Evolutionary conservation across 1,140 invertebrate species (phyloP), one percentile per base, ranked within the genome.

Genomic region (Theocolax elegans): DNA sequence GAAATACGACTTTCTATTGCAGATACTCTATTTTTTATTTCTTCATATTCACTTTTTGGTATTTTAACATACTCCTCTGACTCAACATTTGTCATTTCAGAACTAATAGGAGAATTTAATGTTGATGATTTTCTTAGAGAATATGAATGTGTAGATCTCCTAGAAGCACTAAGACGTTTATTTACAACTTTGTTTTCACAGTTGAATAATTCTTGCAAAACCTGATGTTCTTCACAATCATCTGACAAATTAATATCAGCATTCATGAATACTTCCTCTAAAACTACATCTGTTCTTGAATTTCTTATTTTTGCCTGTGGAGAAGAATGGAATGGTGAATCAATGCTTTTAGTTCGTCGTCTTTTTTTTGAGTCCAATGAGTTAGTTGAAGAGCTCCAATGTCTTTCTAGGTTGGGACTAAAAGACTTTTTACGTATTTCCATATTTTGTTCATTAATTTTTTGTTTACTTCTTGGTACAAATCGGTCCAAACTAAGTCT

Each of bases 31-130:
- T 87, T 91, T 80, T 92, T 91, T 44, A 93, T 92, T 73, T 90
- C 90, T 80, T 93, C 91, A 72, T 92, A 92, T 80, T 93, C 91
- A 58, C 87, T 90, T 81, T 92, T 92, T 15, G 90, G 88, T 74
- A 92, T 89, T 71, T 87, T 86, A 3, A 92, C 89, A 75, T 90
- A 92, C 71, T 92, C 90, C 21, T 83, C 79, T 42, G 68, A 70
- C 8, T 71, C 25, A 27, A 31, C 8, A 23, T 31, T 17, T 15
- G 21, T 6, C 7, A 17, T 27, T 44, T 71, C 15, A 1, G 23
- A 4, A 23, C 2, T 27, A 17, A 10, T 42, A 8, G 53, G 19
- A 27, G 23, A 2, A 21, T 48, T 64, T 13, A 62, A 56, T 3
- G 49, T 65, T 1, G 38, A 58, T 3, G 51, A 60, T n/a, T 48